Evolutionary conservation across 2,888 invertebrate species (phyloP), one percentile per base, ranked within the genome.

Genomic region (Cremastobaeus sp.): DNA sequence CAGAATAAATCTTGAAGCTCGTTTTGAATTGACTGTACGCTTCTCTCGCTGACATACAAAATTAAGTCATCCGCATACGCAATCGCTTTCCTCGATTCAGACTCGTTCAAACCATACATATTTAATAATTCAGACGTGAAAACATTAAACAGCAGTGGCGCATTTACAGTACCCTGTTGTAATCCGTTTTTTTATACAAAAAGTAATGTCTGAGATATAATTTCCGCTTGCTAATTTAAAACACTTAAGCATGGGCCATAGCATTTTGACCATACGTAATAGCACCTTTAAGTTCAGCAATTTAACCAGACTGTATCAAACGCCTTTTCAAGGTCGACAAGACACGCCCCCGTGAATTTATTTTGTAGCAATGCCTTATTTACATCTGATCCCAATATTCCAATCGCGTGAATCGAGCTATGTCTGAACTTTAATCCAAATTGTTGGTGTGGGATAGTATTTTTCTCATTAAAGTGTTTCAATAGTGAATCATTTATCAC

Each of bases 131-230:
- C 25, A n/a, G n/a, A n/a, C n/a, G 74, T 74, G 0, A 21, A 41
- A 9, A 41, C 34, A 34, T 48, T 48, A 32, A 48, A 48, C 0
- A 48, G 8, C 1, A 48, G n/a, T 1, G n/a, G n/a, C n/a, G n/a
- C n/a, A n/a, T n/a, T n/a, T n/a, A n/a, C n/a, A n/a, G n/a, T n/a
- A 5, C 73, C 73, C 41, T 73, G 71, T 18, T 57, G 62, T 0
- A 59, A 18, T 8, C 55, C 59, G 6, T n/a, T 64, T 69, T n/a
- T n/a, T n/a, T n/a, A n/a, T n/a, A n/a, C n/a, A n/a, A n/a, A n/a
- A n/a, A n/a, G n/a, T n/a, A n/a, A n/a, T n/a, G n/a, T n/a, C 8
- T 25, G 8, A 5, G 3, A 5, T 25, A 8, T 5, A 25, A 5
- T 34, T 34, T 3, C 3, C n/a, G n/a, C 3, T 34, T 6, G 34